Evolutionary conservation across 2,888 invertebrate genomes (phyloP).

Genomic region (Epinotia nisella): DNA sequence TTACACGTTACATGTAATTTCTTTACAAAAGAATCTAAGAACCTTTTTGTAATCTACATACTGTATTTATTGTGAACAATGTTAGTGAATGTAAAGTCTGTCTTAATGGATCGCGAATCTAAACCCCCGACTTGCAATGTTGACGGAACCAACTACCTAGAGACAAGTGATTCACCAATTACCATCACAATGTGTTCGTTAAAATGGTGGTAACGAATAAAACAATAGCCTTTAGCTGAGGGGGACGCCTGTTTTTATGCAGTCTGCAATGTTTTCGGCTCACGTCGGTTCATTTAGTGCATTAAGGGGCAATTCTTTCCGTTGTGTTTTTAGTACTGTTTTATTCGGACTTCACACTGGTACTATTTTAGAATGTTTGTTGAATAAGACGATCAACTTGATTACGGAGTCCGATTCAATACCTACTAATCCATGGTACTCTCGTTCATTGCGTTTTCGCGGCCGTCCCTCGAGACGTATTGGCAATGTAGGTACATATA

Average conservation of each 20-base stretch:
- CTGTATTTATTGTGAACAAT: constrained; percentile 17
- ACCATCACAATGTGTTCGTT: constrained; percentile 74
- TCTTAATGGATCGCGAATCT: background rate
- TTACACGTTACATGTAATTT: background rate
- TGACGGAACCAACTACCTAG: constrained; percentile 43
- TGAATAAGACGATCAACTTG: background rate
- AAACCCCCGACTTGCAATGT: constrained; percentile 8
- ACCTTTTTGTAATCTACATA: background rate
- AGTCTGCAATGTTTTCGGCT: constrained; percentile 34
- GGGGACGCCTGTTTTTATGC: constrained; percentile 60
- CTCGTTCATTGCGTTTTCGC: background rate
- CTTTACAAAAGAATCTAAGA: background rate
- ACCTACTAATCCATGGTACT: background rate
- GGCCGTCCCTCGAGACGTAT: constrained; percentile 1
- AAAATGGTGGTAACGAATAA: constrained; percentile 56
- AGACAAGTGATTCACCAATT: constrained; percentile 67
- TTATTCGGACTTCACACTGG: background rate
- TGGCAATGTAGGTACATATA: background rate
- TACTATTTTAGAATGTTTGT: background rate
- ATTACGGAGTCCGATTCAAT: background rate
- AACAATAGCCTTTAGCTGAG: constrained; percentile 56
- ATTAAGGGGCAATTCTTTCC: constrained; percentile 14
- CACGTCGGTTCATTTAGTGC: constrained; percentile 32
- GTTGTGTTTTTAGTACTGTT: constrained; percentile 1
- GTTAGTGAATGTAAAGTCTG: background rate